Base-by-base conservation (phyloP, 2,888 invertebrate genomes). In the Brachylomia viminalis region DNA sequence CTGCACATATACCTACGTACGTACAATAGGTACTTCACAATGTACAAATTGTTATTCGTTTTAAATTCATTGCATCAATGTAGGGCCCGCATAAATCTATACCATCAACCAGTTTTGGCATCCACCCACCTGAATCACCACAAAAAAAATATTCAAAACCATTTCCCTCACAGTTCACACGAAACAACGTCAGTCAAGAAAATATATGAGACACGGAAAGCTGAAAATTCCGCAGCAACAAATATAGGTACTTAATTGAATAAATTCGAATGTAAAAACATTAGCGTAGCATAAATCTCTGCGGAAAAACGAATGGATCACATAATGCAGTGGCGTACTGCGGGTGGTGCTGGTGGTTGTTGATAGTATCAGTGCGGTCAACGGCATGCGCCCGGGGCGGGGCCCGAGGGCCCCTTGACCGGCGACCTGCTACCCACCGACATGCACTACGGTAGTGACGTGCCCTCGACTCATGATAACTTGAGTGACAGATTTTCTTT, bases 231-330 rank as follows among this genome's bases (percentile, higher is more conserved):
- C 75, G 72, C 79, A 78, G 77, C 58, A 71, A 78, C 84, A 85
- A 84, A 84, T 83, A 72, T 80, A n/a, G n/a, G n/a, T n/a, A 17
- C 17, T 6, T 47, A 85, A 85, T 87, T 87, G 72, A 84, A 88
- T 88, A 84, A 79, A 87, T 88, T 88, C 70, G 79, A 82, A 80
- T 58, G 77, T 77, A 82, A 85, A 86, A 83, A 87, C 85, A 77
- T 85, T 89, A 87, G 83, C 84, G 86, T 80, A 82, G 75, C 84
- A 90, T 92, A 92, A 90, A 91, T 91, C 89, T 89, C 87, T 88
- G 82, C 79, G 89, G 88, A 92, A 91, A 92, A 92, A 90, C 89
- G 87, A 88, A 87, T 90, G 86, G 86, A 86, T 89, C 88, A 89
- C 87, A 86, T 87, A 90, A 87, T 90, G 89, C 88, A 88, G 87